phyloP scores from a whole-genome alignment of 2,888 invertebrate genomes.

The Hemicrepidius hirtus region DNA sequence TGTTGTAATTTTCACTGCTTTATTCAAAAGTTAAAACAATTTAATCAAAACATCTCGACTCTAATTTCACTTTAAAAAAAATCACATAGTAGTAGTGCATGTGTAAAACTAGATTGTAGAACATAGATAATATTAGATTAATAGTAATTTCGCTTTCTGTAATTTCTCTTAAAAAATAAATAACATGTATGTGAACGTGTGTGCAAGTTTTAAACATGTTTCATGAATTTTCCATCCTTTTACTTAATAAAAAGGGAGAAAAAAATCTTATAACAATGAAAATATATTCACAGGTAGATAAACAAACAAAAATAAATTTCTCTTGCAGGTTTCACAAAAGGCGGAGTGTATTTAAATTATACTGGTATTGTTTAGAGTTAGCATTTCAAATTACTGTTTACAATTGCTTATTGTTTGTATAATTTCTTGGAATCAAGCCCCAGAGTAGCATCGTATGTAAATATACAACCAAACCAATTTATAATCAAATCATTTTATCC shows the following conservation, averaged over 20 bases:
- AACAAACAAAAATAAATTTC: constrained; percentile 14
- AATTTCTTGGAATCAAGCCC: constrained; percentile 9
- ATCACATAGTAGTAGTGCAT: constrained; percentile 5
- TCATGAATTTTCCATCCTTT: too few species aligned
- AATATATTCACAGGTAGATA: not conserved
- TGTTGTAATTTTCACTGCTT: not conserved
- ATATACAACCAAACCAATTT: not conserved
- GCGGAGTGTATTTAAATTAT: constrained; percentile 20
- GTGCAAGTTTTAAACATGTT: too few species aligned
- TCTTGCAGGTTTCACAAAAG: constrained; percentile 17
- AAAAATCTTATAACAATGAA: not conserved
- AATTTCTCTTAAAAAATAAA: too few species aligned
- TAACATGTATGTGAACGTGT: too few species aligned
- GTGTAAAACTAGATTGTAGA: constrained; percentile 3
- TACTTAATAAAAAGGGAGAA: too few species aligned
- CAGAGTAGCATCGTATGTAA: not conserved
- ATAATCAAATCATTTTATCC: too few species aligned
- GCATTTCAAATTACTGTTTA: constrained; percentile 26
- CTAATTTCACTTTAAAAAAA: not conserved
- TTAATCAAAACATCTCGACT: not conserved
- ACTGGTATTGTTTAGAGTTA: constrained; percentile 14
- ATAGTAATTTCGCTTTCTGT: too few species aligned
- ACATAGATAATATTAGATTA: too few species aligned
- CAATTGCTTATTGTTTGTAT: constrained; percentile 11
- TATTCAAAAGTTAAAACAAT: not conserved